Percentiles rank a stretch among this genome's conserved stretches.
Conservation (phyloP, 2,113 vertebrate species). For the pig (Sus scrofa) region DNA sequence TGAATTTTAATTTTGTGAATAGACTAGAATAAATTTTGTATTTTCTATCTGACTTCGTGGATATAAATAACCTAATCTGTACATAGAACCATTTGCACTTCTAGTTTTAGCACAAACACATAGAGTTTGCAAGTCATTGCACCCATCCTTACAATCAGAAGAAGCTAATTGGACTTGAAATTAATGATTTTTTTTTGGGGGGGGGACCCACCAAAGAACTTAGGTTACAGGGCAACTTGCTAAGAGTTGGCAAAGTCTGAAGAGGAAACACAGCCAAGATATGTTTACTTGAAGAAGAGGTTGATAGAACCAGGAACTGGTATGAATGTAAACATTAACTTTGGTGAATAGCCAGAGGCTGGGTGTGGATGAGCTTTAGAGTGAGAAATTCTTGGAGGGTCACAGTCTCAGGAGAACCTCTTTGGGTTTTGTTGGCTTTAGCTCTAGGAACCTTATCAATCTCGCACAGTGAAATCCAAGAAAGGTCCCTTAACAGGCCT, state of each 20-base stretch:
- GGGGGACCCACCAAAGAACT: not conserved
- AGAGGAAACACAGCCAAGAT: constrained; percentile 13
- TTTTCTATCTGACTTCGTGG: constrained; percentile 21
- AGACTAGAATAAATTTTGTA: not conserved
- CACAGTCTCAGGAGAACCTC: not conserved
- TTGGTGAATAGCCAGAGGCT: not conserved
- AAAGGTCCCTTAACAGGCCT: not conserved
- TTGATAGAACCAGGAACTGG: not conserved
- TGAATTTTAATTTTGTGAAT: constrained; percentile 40
- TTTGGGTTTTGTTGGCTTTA: not conserved
- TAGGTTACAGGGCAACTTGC: not conserved
- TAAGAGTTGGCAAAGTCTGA: not conserved
- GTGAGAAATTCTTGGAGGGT: not conserved
- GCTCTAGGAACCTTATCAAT: not conserved
- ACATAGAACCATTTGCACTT: not conserved
- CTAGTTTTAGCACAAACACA: not conserved
- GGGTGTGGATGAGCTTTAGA: not conserved
- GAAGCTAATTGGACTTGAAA: constrained; percentile 3
- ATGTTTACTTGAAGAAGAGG: not conserved
- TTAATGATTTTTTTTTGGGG: constrained; percentile 8
- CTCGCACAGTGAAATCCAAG: not conserved
- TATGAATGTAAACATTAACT: not conserved
- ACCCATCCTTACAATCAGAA: not conserved
- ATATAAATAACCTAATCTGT: constrained; percentile 2
- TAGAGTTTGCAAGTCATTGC: not conserved